These are phyloP conservation scores for Gisinianus flammeolus DNA, from an alignment of 2,888 invertebrate genomes.

Conservation along the genomic window DNA sequence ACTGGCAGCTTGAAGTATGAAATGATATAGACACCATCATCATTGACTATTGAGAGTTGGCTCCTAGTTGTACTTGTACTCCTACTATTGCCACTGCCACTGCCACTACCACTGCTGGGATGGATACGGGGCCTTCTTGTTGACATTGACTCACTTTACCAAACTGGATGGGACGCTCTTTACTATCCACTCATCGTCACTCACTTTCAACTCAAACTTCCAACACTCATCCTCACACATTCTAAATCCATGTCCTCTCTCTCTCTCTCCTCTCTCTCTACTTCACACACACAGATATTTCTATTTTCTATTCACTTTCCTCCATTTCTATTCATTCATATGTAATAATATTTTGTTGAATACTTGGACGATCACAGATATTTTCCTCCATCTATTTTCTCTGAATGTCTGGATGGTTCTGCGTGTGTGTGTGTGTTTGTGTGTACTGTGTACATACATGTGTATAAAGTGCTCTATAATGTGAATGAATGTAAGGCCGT, in stretches of 20 bases:
- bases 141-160: constrained; percentile 37
- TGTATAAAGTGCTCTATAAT: too few species aligned
- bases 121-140: constrained; percentile 29
- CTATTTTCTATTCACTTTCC: neutral
- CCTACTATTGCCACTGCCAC: too few species aligned
- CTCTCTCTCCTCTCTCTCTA: neutral
- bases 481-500: neutral
- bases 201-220: neutral
- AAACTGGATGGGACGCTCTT: neutral
- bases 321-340: neutral
- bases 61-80: too few species aligned
- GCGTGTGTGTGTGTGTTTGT: too few species aligned
- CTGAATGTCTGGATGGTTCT: too few species aligned
- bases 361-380: neutral
- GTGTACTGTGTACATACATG: too few species aligned
- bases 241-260: neutral
- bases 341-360: constrained; percentile 21
- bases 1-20: constrained; percentile 40
- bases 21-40: constrained; percentile 42
- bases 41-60: constrained; percentile 29
- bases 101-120: too few species aligned
- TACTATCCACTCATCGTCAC: neutral
- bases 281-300: neutral
- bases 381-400: too few species aligned
- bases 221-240: neutral